Evolutionary conservation across 2,113 vertebrate genomes (phyloP).

Genomic region (Synodontis membranacea): DNA sequence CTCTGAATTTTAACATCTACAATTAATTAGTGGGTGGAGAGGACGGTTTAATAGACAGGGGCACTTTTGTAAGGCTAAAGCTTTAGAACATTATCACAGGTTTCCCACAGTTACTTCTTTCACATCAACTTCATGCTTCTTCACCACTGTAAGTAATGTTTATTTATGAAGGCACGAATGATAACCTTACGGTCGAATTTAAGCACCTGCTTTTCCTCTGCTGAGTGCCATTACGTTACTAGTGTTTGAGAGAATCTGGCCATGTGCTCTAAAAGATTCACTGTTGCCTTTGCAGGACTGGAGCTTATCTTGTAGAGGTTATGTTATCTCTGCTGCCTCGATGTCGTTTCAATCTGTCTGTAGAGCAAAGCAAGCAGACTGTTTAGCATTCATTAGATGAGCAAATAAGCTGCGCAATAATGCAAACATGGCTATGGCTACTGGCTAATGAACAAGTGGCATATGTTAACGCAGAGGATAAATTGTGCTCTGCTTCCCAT

Average conservation of each 20-base stretch:
- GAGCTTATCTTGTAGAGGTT: background rate
- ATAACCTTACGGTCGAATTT: background rate
- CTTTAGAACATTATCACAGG: background rate
- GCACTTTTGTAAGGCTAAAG: background rate
- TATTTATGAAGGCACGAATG: background rate
- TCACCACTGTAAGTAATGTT: background rate
- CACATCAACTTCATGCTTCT: background rate
- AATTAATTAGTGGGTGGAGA: constrained; percentile 30
- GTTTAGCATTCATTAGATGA: constrained; percentile 42
- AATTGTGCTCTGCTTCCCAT: constrained; percentile 40
- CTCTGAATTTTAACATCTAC: constrained; percentile 2
- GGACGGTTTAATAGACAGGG: constrained; percentile 13
- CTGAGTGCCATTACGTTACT: background rate
- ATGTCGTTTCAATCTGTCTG: background rate
- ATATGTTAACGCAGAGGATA: constrained; percentile 49
- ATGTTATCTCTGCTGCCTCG: background rate
- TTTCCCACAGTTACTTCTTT: background rate
- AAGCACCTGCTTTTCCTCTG: background rate
- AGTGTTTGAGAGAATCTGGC: background rate
- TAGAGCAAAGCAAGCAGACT: constrained; percentile 30
- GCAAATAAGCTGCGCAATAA: constrained; percentile 15
- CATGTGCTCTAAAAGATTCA: background rate
- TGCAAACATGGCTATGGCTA: constrained; percentile 28
- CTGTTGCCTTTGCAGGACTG: background rate
- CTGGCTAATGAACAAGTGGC: constrained; percentile 49